These are phyloP conservation scores for Notechis scutatus DNA, from an alignment of 2,113 vertebrate species.

Conservation along the genomic window DNA sequence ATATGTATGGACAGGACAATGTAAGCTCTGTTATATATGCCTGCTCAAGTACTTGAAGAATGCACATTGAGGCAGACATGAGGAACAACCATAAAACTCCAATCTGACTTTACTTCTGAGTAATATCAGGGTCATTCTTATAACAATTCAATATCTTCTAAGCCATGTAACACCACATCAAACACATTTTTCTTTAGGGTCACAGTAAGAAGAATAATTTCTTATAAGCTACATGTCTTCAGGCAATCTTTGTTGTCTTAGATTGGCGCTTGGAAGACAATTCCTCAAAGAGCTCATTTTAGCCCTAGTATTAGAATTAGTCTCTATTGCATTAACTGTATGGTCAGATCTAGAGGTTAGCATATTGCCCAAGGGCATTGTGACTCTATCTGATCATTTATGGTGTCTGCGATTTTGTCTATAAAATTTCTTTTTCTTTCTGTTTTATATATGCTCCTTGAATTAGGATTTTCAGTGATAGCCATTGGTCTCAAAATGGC, in stretches of 20 bases:
- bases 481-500: neutral
- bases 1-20: too few species aligned
- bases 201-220: neutral
- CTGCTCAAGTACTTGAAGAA: neutral
- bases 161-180: neutral
- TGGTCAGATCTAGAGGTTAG: neutral
- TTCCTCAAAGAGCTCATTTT: neutral
- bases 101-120: neutral
- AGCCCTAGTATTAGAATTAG: neutral
- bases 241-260: neutral
- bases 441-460: neutral
- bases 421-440: neutral
- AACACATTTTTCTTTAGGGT: neutral
- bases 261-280: neutral
- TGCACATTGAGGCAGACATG: neutral
- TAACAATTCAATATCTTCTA: neutral
- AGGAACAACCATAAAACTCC: neutral
- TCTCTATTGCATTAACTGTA: neutral
- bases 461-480: neutral
- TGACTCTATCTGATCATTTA: neutral
- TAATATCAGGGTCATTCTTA: neutral
- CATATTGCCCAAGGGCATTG: neutral
- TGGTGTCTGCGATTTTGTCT: neutral
- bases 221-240: neutral
- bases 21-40: too few species aligned